These are phyloP conservation scores for Sylvietta virens DNA, from an alignment of 2,113 vertebrate genomes.

Conservation along the genomic window DNA sequence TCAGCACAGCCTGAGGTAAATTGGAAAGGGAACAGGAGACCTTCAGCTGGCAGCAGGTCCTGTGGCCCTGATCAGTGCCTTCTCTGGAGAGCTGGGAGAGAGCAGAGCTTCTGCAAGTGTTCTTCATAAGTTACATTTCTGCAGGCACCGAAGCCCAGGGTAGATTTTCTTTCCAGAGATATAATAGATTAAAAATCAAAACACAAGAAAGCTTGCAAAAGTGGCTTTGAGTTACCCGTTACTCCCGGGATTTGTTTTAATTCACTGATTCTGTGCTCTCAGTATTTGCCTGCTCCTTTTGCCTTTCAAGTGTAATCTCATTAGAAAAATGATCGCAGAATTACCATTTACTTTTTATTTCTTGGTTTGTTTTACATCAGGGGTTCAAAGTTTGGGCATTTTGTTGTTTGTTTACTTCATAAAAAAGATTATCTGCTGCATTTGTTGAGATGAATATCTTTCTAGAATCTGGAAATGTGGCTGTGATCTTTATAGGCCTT, in stretches of 20 bases:
- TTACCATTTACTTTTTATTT: neutral
- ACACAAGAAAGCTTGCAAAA: neutral
- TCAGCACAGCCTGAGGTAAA: neutral
- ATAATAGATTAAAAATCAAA: neutral
- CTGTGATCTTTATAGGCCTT: neutral
- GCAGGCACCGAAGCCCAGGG: fast-evolving
- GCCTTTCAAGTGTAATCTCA: neutral
- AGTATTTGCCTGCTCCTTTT: neutral
- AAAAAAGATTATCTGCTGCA: neutral
- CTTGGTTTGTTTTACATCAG: neutral
- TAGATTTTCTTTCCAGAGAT: neutral
- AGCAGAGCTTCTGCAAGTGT: neutral
- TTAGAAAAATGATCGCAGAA: neutral
- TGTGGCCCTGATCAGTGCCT: neutral
- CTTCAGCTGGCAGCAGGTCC: neutral
- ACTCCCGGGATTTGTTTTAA: neutral
- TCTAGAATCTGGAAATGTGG: neutral
- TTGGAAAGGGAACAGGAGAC: neutral
- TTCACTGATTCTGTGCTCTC: neutral
- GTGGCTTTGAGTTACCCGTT: neutral
- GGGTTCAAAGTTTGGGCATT: neutral
- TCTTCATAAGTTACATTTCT: neutral
- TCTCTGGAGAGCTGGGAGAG: neutral
- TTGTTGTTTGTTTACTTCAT: neutral
- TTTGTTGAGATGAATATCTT: neutral